Evolutionary conservation across 1,140 invertebrate genomes (phyloP).

Genomic region (Aricia agestis): DNA sequence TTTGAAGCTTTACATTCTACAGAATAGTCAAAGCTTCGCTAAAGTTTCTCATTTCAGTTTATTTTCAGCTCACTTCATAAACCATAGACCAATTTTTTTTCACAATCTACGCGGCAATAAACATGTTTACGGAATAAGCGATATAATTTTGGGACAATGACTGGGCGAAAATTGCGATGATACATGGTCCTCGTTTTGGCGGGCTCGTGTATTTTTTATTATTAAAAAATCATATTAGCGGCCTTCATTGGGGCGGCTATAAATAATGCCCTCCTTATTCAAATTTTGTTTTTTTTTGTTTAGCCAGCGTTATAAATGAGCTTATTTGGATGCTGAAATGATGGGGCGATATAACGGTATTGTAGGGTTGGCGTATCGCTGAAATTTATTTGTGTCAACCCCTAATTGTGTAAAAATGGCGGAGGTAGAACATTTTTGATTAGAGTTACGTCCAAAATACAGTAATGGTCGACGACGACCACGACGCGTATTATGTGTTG

Average conservation of each 20-base stretch:
- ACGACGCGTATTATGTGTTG: no score
- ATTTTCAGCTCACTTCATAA: neutral
- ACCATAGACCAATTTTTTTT: neutral
- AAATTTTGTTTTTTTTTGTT: slow-evolving; percentile 74
- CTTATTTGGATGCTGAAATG: slow-evolving; percentile 71
- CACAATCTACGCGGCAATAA: neutral
- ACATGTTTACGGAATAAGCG: slow-evolving; percentile 19
- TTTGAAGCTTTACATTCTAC: neutral
- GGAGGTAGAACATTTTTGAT: neutral
- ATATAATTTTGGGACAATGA: slow-evolving; percentile 68
- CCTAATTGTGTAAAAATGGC: neutral
- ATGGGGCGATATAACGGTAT: slow-evolving; percentile 62
- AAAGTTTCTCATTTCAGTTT: neutral
- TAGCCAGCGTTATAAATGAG: slow-evolving; percentile 72
- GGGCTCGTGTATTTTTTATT: slow-evolving; percentile 67
- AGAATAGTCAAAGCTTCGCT: neutral
- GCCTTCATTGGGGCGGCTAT: slow-evolving; percentile 72
- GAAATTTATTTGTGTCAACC: slow-evolving; percentile 3
- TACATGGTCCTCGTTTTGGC: slow-evolving; percentile 71
- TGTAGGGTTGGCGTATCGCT: slow-evolving; percentile 17
- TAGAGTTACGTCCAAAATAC: neutral
- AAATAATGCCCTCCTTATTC: slow-evolving; percentile 75
- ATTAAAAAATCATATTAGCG: slow-evolving; percentile 76
- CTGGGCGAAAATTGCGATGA: slow-evolving; percentile 70
- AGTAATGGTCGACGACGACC: no score